A percentile compares a stretch with the other conserved stretches of the same genome.
Evolutionary conservation across 2,888 invertebrate species (phyloP).

Genomic region (Chydorus sphaericus): DNA sequence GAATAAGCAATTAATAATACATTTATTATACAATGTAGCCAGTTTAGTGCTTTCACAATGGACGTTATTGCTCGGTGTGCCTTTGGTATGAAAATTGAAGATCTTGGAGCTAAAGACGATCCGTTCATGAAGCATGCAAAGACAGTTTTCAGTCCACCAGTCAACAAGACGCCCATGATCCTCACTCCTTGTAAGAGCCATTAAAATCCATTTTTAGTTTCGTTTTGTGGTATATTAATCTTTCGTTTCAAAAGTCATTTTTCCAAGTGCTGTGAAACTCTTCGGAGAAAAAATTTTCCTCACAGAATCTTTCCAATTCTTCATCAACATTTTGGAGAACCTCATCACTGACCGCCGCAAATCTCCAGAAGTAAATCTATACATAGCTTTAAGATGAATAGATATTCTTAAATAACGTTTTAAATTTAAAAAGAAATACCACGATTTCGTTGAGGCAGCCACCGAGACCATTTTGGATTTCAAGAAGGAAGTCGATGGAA

Average conservation of each 20-base stretch:
- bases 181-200: background rate
- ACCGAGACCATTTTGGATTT: background rate
- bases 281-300: background rate
- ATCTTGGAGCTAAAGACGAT: slow-evolving; percentile 2
- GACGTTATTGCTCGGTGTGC: slow-evolving; percentile 2
- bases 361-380: background rate
- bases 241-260: background rate
- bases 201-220: background rate
- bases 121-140: background rate
- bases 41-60: slow-evolving; percentile 1
- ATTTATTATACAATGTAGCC: background rate
- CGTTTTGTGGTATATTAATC: no score
- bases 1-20: background rate
- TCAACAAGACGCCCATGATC: background rate
- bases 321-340: background rate
- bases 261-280: background rate
- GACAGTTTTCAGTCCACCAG: background rate
- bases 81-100: slow-evolving; percentile 5
- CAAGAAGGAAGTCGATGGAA: background rate
- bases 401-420: background rate
- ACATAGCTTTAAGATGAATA: background rate
- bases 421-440: background rate
- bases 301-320: background rate
- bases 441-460: slow-evolving; percentile 3
- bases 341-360: background rate